Evolutionary conservation across 1,140 invertebrate species (phyloP).

Genomic region (Harlomillsia oculata): DNA sequence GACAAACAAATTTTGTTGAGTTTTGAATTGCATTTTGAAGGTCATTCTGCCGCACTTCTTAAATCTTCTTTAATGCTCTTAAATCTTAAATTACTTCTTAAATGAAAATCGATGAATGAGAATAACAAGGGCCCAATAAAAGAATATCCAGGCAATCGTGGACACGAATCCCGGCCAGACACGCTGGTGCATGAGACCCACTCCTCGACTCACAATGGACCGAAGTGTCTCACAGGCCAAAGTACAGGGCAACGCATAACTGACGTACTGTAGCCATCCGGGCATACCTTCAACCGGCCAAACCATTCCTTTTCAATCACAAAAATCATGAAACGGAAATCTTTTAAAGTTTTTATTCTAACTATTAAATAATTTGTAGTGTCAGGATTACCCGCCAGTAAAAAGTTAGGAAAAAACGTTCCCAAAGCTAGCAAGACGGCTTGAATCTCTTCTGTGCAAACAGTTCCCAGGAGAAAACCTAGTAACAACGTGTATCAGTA

Average conservation of each 20-base stretch:
- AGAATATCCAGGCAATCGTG: slow-evolving; percentile 14
- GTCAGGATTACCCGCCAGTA: too few relatives aligned
- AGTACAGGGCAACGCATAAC: slow-evolving; percentile 74
- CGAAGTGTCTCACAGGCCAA: slow-evolving; percentile 79
- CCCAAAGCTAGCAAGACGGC: slow-evolving; percentile 50
- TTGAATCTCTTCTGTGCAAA: slow-evolving; percentile 46
- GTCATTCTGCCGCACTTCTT: too few relatives aligned
- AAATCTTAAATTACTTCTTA: too few relatives aligned
- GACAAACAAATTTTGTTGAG: too few relatives aligned
- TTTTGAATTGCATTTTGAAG: too few relatives aligned
- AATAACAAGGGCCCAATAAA: slow-evolving; percentile 13
- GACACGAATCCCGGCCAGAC: slow-evolving; percentile 20
- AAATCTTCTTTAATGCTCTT: too few relatives aligned
- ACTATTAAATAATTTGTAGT: too few relatives aligned
- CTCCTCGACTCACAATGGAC: slow-evolving; percentile 77
- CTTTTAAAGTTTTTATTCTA: neutral
- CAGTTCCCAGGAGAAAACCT: slow-evolving; percentile 45
- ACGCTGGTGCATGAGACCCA: slow-evolving; percentile 50
- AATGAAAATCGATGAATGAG: slow-evolving; percentile 3
- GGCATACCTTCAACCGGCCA: slow-evolving; percentile 93
- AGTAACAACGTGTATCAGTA: too few relatives aligned
- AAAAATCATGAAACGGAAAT: neutral
- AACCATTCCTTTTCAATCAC: slow-evolving; percentile 54
- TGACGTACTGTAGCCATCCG: slow-evolving; percentile 55
- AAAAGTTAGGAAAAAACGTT: slow-evolving; percentile 44